phyloP scores from a whole-genome alignment of 2,888 invertebrate genomes.

The Sympetrum striolatum region DNA sequence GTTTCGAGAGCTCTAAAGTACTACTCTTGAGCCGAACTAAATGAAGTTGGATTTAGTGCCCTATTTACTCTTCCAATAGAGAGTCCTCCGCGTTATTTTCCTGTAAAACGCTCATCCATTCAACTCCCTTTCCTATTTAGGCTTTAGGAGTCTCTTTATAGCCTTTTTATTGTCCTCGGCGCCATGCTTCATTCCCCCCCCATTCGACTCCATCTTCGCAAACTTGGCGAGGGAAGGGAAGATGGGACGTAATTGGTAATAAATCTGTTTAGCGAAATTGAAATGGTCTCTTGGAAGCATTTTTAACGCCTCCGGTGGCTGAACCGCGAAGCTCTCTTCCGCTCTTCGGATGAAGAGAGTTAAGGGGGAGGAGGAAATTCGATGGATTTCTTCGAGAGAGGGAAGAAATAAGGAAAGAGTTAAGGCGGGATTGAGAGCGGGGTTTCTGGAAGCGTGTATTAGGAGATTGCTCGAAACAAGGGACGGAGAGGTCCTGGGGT shows the following conservation, averaged over 20 bases:
- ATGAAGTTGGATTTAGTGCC: not conserved
- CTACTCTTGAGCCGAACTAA: not conserved
- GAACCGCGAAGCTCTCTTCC: conserved; percentile 26
- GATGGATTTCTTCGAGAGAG: not conserved
- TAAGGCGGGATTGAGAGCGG: not conserved
- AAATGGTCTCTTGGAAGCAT: conserved; percentile 44
- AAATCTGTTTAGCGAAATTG: conserved; percentile 43
- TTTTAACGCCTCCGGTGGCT: conserved; percentile 42
- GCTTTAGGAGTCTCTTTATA: conserved; percentile 25
- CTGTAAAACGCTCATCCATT: conserved; percentile 16
- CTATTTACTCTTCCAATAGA: not conserved
- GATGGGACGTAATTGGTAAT: conserved; percentile 36
- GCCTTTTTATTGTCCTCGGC: conserved; percentile 13
- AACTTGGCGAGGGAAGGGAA: not conserved
- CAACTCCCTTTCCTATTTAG: conserved; percentile 18
- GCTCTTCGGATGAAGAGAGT: conserved; percentile 5
- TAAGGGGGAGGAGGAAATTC: not conserved
- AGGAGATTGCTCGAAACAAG: not conserved
- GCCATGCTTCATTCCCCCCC: not conserved
- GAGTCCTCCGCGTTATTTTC: not conserved
- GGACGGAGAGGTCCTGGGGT: not conserved
- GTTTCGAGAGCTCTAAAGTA: not conserved
- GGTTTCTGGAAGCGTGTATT: not conserved
- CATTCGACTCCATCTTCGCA: conserved; percentile 3
- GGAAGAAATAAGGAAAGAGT: not conserved